phyloP scores from a whole-genome alignment of 2,113 vertebrate species.

The Pseudonaja textilis region DNA sequence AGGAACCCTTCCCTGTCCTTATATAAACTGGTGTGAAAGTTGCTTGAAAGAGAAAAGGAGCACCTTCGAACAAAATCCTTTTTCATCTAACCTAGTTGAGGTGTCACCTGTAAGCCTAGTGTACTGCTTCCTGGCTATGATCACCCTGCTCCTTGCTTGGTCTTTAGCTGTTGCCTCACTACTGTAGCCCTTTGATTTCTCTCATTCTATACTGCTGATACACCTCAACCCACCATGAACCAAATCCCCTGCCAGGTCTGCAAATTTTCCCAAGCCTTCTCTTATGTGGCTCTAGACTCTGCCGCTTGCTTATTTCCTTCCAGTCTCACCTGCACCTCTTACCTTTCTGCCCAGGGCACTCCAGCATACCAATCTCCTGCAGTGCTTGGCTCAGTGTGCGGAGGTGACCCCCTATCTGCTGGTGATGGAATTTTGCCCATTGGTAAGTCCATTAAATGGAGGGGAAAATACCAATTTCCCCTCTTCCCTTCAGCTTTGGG shows the following conservation, averaged over 20 bases:
- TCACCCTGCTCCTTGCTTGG: neutral
- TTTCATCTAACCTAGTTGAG: neutral
- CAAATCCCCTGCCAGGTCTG: neutral
- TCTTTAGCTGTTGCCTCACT: accelerated
- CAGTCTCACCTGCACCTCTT: neutral
- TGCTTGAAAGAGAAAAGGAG: neutral
- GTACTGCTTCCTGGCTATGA: neutral
- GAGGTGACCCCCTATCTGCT: slow-evolving; percentile 93
- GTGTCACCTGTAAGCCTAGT: neutral
- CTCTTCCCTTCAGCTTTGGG: neutral
- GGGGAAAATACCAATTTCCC: accelerated
- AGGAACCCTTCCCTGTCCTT: neutral
- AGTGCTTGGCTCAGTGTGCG: slow-evolving; percentile 89
- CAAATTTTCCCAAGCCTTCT: neutral
- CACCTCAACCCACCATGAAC: neutral
- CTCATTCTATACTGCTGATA: neutral
- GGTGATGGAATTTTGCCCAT: slow-evolving; percentile 95
- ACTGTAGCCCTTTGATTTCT: neutral
- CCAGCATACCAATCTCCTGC: slow-evolving; percentile 90
- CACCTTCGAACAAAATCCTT: neutral
- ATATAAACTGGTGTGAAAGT: neutral
- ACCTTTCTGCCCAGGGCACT: slow-evolving; percentile 71
- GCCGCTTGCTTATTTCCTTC: neutral
- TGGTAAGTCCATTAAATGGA: slow-evolving; percentile 76
- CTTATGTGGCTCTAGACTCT: neutral